Conservation (phyloP, 2,888 invertebrate species). For the Chrysomela aeneicollis region DNA sequence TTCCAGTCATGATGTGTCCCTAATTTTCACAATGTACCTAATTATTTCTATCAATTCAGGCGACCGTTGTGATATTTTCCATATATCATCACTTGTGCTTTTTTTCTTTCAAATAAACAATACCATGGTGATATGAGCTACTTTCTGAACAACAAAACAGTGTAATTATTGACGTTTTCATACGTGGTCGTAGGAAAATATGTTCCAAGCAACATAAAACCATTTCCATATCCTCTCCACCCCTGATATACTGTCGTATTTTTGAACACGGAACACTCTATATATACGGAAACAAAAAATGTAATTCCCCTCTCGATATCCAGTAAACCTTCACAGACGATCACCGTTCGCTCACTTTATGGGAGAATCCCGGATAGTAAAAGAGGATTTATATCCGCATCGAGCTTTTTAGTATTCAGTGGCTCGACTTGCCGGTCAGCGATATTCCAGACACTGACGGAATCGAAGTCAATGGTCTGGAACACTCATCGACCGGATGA, state of each 20-base stretch:
- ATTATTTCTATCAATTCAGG: no score
- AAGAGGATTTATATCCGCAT: conserved; percentile 27
- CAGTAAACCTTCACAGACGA: neutral
- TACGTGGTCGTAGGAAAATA: no score
- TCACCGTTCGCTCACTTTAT: conserved; percentile 15
- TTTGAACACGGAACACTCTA: neutral
- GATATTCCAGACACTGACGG: conserved; percentile 29
- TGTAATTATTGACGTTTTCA: no score
- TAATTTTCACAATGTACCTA: no score
- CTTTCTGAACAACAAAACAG: no score
- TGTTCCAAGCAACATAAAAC: neutral
- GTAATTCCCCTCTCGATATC: conserved; percentile 1
- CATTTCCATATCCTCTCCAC: neutral
- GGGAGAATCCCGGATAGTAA: conserved; percentile 17
- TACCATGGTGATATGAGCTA: no score
- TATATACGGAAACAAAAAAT: neutral
- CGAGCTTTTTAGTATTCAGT: conserved; percentile 35
- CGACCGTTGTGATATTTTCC: no score
- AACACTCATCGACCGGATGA: conserved; percentile 33
- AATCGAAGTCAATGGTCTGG: conserved; percentile 35
- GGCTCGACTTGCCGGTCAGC: conserved; percentile 33
- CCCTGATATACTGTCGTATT: neutral
- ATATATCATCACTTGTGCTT: no score
- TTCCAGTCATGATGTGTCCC: no score
- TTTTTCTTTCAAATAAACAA: no score